phyloP scores from a whole-genome alignment of 1,140 invertebrate genomes.

The Aphidius ervi region DNA sequence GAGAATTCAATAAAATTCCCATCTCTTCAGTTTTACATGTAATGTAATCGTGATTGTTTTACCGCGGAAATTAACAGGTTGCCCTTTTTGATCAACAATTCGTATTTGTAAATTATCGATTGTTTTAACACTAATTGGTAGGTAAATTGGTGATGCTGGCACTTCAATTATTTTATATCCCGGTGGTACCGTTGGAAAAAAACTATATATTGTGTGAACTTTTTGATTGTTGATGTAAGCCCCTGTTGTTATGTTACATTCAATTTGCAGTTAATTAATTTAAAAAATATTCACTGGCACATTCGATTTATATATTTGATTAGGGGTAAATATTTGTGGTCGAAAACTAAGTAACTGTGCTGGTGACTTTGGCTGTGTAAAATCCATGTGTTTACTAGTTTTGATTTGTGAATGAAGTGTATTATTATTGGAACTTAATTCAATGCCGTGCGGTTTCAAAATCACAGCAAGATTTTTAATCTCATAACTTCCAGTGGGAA shows the following conservation, averaged over 20 bases:
- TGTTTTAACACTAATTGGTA: background rate
- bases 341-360: no score
- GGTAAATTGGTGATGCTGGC: background rate
- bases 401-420: no score
- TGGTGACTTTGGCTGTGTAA: no score
- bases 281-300: no score
- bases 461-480: constrained; percentile 16
- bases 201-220: constrained; percentile 1
- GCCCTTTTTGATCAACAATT: background rate
- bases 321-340: no score
- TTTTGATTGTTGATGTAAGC: background rate
- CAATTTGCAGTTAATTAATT: background rate
- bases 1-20: no score
- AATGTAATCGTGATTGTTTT: background rate
- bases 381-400: no score
- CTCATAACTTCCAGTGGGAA: constrained; percentile 40
- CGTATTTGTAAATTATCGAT: background rate
- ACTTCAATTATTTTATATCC: constrained; percentile 4
- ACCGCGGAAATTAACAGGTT: background rate
- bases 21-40: background rate
- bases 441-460: no score
- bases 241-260: background rate
- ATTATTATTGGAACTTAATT: no score
- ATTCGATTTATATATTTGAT: no score
- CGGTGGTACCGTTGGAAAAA: background rate